Evolutionary conservation across 2,888 invertebrate genomes (phyloP), one percentile per base, ranked within the genome.

Genomic region (Horisme vitalbata): DNA sequence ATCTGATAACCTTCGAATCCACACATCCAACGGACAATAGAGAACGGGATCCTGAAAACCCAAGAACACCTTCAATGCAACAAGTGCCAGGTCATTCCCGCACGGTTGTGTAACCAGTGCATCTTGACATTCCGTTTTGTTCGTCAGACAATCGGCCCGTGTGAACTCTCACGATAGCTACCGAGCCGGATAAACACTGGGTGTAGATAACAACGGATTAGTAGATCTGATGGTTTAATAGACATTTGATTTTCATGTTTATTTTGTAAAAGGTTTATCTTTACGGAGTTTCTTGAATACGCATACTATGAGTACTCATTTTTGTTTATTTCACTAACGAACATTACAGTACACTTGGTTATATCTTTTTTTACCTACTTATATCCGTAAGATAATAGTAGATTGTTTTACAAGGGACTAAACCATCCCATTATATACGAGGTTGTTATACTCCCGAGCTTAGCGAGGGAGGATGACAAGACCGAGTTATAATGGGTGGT

Each of bases 91-190:
- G 69, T 49, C 44, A 36, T 12, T 55, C 55, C 58, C 63, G 18
- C 6, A 69, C 65, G 52, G 66, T 85, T 86, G 75, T 85, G 64
- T 82, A 84, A 87, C 69, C 34, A 31, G 69, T 75, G 74, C 79
- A 82, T 87, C 87, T 83, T 89, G 88, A 86, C 88, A 89, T 89
- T 89, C 79, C 79, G 70, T 79, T 84, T 82, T 85, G 81, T 83
- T 75, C 74, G 66, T 68, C 73, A 77, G 71, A 81, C 76, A 78
- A 78, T 81, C 72, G 60, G 64, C 59, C 61, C 79, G 82, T 87
- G 87, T 59, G 87, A 87, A 81, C 75, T 89, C 87, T 72, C 88
- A 88, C 79, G 64, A 59, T 75, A 76, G 65, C 67, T 72, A 71
- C 52, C 70, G 70, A 71, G 59, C 71, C 79, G 70, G 68, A 69